A percentile compares a stretch with the other conserved stretches of the same genome.
These are phyloP conservation scores for Aurelia aurita complex sp. Pacific DNA, from an alignment of 30 jellyfish, hydroid and myxozoan species.

Conservation along the genomic window DNA sequence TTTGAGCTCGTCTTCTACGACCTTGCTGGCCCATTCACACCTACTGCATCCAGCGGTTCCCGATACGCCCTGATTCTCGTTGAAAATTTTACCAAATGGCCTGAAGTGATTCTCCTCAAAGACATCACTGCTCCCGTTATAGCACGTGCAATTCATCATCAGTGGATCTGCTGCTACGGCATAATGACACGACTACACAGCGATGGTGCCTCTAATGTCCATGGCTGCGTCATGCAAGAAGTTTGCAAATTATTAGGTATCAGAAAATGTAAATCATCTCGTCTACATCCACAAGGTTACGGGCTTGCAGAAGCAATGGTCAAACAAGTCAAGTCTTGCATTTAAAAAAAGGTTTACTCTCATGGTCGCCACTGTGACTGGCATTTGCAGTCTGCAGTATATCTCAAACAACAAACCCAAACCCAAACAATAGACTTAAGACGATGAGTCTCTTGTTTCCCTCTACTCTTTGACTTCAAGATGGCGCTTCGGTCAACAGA, in stretches of 20 bases:
- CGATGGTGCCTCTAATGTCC: constrained; percentile 40
- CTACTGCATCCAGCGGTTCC: neutral
- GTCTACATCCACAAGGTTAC: constrained; percentile 10
- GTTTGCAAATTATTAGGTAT: no score
- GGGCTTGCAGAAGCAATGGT: constrained; percentile 41
- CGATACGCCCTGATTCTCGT: neutral
- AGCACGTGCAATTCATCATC: constrained; percentile 18
- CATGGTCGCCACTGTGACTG: constrained; percentile 5
- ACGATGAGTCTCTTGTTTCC: no score
- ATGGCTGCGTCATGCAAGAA: neutral
- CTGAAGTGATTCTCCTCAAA: constrained; percentile 31
- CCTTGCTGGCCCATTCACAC: neutral
- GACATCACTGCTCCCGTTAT: constrained; percentile 20
- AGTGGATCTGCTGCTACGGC: constrained; percentile 12
- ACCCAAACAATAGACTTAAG: no score
- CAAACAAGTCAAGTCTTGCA: constrained; percentile 41
- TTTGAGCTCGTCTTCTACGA: constrained; percentile 16
- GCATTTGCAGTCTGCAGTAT: constrained; percentile 11
- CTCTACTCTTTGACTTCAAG: no score
- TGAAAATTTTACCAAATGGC: constrained; percentile 21
- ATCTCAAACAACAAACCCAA: neutral
- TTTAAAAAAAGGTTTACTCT: constrained; percentile 30
- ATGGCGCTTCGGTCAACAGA: no score
- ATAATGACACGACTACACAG: constrained; percentile 34
- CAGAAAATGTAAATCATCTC: no score